Evolutionary conservation across 2,888 invertebrate genomes (phyloP), one percentile per base, ranked within the genome.

Genomic region (Oxyteleia sp.): DNA sequence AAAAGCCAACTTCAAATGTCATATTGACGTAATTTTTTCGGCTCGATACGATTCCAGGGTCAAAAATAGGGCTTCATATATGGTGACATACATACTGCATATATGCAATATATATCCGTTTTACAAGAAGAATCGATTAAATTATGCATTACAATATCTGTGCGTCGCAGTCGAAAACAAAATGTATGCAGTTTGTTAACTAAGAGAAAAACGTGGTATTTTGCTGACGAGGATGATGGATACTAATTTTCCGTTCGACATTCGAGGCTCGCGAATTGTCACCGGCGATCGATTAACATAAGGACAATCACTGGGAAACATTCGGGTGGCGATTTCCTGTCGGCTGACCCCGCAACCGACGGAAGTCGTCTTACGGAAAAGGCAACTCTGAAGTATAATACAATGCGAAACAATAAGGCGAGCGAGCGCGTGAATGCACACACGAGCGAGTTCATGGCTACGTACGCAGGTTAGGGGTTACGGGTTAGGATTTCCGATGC

Each of bases 301-400:
- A 86, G 90, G 88, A 93, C 91, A 93, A 93, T 93, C 90, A 92
- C 87, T 91, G 91, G 88, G 91, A 92, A 91, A 90, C 91, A 90
- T 91, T 92, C 89, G 90, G 89, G 85, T 88, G 89, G 88, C 90
- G 90, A 89, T 91, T 93, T 93, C 93, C 93, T 93, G 93, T 84
- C 86, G 87, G 80, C 72, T 92, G 93, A 93, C 93, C 92, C 90
- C 90, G 81, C 82, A 71, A 75, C 74, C 89, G 88, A 88, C 92
- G 92, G 93, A 93, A 91, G 89, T 90, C 89, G 87, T 87, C 88
- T 89, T 87, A 89, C 88, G 88, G 89, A 89, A 91, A 92, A 91
- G 90, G 90, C 88, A 89, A 86, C 80, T 63, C 71, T 29, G 78
- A 76, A 83, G 82, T 84, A 84, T 82, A 82, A 85, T 78, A 82